phyloP scores from a whole-genome alignment of 2,113 vertebrate species.

The Periophthalmodon schlosseri region DNA sequence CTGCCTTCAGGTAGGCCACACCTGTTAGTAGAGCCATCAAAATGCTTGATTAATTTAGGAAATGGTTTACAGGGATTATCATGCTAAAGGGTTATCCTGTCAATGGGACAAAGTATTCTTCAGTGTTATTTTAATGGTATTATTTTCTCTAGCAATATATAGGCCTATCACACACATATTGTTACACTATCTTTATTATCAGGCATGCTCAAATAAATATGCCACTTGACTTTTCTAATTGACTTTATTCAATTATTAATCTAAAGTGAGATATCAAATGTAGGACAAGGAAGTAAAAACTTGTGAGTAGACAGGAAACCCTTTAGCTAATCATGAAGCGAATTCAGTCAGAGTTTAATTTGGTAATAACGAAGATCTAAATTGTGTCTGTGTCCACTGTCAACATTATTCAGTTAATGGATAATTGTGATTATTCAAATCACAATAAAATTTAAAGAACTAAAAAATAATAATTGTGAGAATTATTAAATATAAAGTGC shows the following conservation, averaged over 20 bases:
- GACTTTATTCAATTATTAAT: not conserved
- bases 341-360: not conserved
- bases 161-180: not conserved
- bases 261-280: not conserved
- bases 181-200: not conserved
- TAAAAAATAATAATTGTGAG: not conserved
- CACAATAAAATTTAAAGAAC: not conserved
- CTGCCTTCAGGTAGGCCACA: constrained; percentile 50
- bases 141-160: too few species aligned
- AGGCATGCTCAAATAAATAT: not conserved
- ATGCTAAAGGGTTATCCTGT: not conserved
- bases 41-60: not conserved
- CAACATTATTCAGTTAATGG: not conserved
- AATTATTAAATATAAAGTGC: too few species aligned
- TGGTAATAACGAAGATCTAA: not conserved
- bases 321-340: not conserved
- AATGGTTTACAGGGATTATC: not conserved
- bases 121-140: too few species aligned
- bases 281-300: not conserved
- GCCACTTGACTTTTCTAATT: not conserved
- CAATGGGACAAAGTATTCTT: not conserved
- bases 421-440: not conserved
- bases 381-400: not conserved
- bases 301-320: not conserved
- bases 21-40: too few species aligned